phyloP scores from a whole-genome alignment of 2,113 vertebrate species.

The Brienomyrus longianalis region DNA sequence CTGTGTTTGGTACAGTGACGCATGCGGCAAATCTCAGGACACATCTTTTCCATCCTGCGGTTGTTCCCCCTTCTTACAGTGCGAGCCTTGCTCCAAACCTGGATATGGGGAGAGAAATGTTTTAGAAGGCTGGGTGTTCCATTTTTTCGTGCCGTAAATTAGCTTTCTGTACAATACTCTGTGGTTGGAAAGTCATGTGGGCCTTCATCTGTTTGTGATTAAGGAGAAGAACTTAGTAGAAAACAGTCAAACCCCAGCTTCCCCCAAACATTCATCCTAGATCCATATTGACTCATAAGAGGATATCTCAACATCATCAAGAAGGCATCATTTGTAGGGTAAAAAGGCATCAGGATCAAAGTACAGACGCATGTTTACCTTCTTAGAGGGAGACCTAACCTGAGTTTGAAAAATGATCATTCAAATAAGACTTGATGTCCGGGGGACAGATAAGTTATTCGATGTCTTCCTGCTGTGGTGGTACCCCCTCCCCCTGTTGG shows the following conservation, averaged over 20 bases:
- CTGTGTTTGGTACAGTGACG: background rate
- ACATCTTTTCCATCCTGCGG: conserved; percentile 3
- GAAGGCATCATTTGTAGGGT: background rate
- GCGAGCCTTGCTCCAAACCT: background rate
- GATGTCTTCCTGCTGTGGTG: background rate
- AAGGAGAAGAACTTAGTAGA: conserved; percentile 12
- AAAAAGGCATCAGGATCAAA: background rate
- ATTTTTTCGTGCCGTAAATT: conserved; percentile 13
- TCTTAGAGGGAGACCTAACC: background rate
- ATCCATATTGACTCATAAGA: background rate
- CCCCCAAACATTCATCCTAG: background rate
- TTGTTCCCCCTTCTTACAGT: background rate
- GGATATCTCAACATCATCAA: background rate
- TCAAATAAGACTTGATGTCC: background rate
- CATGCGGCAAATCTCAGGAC: background rate
- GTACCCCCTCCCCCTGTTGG: background rate
- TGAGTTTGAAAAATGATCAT: background rate
- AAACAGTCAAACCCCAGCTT: background rate
- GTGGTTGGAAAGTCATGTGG: conserved; percentile 21
- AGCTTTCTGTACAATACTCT: background rate
- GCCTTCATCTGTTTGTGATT: conserved; percentile 25
- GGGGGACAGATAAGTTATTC: background rate
- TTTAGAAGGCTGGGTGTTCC: conserved; percentile 9
- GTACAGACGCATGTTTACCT: background rate
- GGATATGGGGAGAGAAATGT: background rate